Base-by-base conservation (phyloP, 2,797 vertebrate species). In the Rostrhamus sociabilis region DNA sequence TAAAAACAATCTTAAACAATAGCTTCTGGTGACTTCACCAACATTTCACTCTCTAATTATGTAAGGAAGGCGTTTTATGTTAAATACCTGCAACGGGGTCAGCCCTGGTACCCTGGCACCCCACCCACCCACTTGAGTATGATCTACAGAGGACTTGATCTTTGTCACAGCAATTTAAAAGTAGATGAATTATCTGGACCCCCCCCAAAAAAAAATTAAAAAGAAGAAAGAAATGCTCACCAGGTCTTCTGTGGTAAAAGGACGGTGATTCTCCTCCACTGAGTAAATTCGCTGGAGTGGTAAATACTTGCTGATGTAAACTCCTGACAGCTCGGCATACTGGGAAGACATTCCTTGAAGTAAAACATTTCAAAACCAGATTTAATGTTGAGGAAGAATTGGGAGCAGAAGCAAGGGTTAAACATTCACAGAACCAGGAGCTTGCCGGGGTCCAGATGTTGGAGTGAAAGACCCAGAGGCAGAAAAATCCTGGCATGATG, bases 261-360 rank as follows among this genome's bases (percentile, higher is more conserved):
- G 77, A 99, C 98, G 1, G 98, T 99, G 93, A 99, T 99, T 94
- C 99, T 99, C 95, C 99, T 99, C 99, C 99, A 99, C 93, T 98
- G 98, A 90, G 97, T 98, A 97, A 99, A 99, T 98, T 99, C 99
- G 2, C 99, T 99, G 69, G 99, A 99, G 88, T 99, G 99, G 97
- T 99, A 99, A 92, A 99, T 98, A 95, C 99, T 99, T 92, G 99
- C 98, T 52, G 99, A 99, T 52, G 99, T 99, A 93, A 99, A 99
- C 97, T 99, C 99, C 60, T 99, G 99, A 96, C 99, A 99, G 97
- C 99, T 99, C 0, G 99, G 99, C 99, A 99, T 99, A 88, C 99
- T 99, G 55, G 99, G 99, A 95, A 99, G 98, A 96, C 99, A 99
- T 93, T 99, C 99, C 99, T 99, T 93, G 74, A 95, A 93, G 86